Base-by-base conservation (phyloP, 2,888 invertebrate species). In the Anthrax anthrax region DNA sequence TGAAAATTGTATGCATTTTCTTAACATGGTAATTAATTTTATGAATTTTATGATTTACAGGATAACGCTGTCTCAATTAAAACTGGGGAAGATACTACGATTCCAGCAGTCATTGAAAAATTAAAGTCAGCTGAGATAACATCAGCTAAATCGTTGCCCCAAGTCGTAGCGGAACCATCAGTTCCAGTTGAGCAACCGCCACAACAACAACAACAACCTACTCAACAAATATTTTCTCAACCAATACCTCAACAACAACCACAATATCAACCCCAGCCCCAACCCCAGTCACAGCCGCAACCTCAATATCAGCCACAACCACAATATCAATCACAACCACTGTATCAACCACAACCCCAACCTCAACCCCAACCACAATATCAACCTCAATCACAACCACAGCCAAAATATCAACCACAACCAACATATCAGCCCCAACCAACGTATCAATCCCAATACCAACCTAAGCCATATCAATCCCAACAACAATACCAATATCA, bases 401-500 rank as follows among this genome's bases (percentile, higher is more conserved):
- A 54, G 3, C 49, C 47, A 12, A 53, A 54, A 18, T 44, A 49
- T 5, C 43, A 53, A 16, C 53, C 53, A 1, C 56, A 55, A 3
- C 50, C 54, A n/a, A 44, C 53, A 6, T 50, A 54, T 10, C 47
- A 50, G 14, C 44, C 49, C 6, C 50, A 49, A 43, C 44, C 48
- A 17, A n/a, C 49, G 6, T 49, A 53, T 39, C 42, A 44, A 13
- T 18, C 23, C 18, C 44, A 42, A 37, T n/a, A 41, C 32, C 55
- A 52, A 42, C 54, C 39, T 5, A n/a, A 6, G 9, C 9, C 18
- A 14, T 40, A 18, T n/a, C 32, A 18, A 17, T 4, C 17, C 13
- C 43, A 54, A 19, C 47, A 50, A 14, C 50, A 48, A 38, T 39
- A 47, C n/a, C 44, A 37, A 29, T 49, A 51, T 23, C 47, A 37